Conservation (phyloP, 2,888 invertebrate species). For the Leptinotarsa haldemani region DNA sequence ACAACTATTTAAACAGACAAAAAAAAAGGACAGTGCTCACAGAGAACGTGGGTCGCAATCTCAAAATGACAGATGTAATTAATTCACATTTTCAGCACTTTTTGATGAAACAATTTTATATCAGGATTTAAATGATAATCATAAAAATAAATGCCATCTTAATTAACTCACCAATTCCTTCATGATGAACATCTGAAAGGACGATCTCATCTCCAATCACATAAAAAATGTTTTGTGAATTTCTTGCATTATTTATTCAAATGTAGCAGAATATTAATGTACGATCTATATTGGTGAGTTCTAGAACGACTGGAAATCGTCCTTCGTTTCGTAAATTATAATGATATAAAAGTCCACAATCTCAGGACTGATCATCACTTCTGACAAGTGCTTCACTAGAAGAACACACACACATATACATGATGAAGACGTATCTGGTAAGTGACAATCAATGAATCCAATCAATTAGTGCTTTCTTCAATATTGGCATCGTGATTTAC, state of each 20-base stretch:
- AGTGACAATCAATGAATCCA: constrained; percentile 23
- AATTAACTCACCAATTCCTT: background rate
- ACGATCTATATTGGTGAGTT: constrained; percentile 21
- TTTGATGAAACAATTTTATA: no score
- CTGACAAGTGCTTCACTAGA: constrained; percentile 34
- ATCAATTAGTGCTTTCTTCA: background rate
- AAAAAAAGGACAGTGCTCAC: no score
- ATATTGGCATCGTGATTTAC: no score
- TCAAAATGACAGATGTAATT: no score
- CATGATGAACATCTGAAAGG: background rate
- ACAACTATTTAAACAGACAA: no score
- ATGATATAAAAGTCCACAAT: constrained; percentile 36
- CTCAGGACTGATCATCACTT: constrained; percentile 35
- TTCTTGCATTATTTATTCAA: background rate
- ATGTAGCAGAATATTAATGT: constrained; percentile 20
- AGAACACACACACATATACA: constrained; percentile 21
- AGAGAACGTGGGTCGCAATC: no score
- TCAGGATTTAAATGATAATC: no score
- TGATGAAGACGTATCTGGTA: constrained; percentile 44
- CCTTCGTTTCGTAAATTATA: constrained; percentile 26
- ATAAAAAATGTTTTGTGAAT: background rate
- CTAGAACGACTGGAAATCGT: constrained; percentile 32
- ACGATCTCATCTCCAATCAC: background rate
- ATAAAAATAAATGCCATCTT: no score
- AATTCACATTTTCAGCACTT: no score